phyloP scores from a whole-genome alignment of 2,113 vertebrate species.

The Thamnophis sirtalis region DNA sequence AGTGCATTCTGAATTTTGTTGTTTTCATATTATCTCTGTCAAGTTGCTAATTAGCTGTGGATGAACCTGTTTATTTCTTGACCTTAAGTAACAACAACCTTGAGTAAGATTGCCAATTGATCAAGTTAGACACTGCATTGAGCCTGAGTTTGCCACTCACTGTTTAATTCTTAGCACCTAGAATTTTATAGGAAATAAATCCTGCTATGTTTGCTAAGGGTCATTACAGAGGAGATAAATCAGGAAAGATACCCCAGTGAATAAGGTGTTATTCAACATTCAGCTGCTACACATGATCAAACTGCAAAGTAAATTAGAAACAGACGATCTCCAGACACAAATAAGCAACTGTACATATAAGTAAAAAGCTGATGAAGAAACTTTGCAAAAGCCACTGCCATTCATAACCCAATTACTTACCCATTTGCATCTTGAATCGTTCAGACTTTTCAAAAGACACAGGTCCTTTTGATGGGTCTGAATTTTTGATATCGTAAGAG shows the following conservation, averaged over 20 bases:
- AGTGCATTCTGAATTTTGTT: background rate
- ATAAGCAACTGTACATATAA: background rate
- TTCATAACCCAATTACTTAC: slow-evolving; percentile 57
- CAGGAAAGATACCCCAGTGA: background rate
- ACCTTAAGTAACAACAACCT: background rate
- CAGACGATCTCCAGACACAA: no score
- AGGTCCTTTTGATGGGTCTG: slow-evolving; percentile 67
- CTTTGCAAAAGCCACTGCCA: rapidly evolving
- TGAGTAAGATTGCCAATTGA: background rate
- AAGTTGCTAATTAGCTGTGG: background rate
- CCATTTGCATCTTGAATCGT: slow-evolving; percentile 67
- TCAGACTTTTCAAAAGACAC: slow-evolving; percentile 78
- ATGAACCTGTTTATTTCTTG: background rate
- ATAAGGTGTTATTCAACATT: background rate
- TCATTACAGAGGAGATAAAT: background rate
- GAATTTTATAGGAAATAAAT: background rate
- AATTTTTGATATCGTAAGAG: slow-evolving; percentile 70
- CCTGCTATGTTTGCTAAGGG: background rate
- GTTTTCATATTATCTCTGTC: background rate
- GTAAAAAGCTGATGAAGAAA: rapidly evolving
- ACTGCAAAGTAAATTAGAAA: background rate
- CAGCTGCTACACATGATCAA: background rate
- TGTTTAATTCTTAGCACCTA: background rate
- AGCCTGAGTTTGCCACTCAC: background rate
- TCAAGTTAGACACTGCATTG: background rate